Evolutionary conservation across 1,140 invertebrate species (phyloP).

Genomic region (Dreissena rostriformis): DNA sequence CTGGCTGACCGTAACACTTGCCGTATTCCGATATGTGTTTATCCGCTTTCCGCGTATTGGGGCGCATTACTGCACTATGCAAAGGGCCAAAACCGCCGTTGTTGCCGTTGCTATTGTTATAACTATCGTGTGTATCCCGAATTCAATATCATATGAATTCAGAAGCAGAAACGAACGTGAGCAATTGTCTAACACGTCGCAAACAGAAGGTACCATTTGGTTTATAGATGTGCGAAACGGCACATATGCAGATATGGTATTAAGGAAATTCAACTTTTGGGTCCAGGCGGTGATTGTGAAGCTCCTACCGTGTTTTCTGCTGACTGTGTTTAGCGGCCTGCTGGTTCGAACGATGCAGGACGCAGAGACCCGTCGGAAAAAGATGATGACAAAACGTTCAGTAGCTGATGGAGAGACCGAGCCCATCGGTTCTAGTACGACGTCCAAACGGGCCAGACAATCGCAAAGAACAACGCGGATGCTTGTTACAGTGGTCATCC

Average conservation of each 20-base stretch:
- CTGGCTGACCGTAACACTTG: slow-evolving; percentile 94
- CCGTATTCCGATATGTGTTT: slow-evolving; percentile 89
- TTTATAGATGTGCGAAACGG: slow-evolving; percentile 84
- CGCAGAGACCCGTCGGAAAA: slow-evolving; percentile 76
- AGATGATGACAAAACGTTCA: slow-evolving; percentile 68
- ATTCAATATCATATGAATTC: slow-evolving; percentile 88
- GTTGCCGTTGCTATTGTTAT: slow-evolving; percentile 88
- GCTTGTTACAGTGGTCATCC: slow-evolving; percentile 91
- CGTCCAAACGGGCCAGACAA: slow-evolving; percentile 77
- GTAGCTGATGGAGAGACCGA: slow-evolving; percentile 63
- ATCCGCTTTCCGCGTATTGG: slow-evolving; percentile 80
- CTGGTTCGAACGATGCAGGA: slow-evolving; percentile 90
- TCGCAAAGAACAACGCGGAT: slow-evolving; percentile 93
- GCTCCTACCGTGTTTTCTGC: slow-evolving; percentile 89
- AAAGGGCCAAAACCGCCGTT: slow-evolving; percentile 89
- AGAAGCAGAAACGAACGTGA: slow-evolving; percentile 41
- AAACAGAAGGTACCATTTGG: slow-evolving; percentile 59
- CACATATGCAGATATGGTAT: slow-evolving; percentile 83
- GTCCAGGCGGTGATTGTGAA: slow-evolving; percentile 93
- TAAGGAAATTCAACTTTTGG: slow-evolving; percentile 91
- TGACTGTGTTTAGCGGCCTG: slow-evolving; percentile 91
- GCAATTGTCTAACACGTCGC: background rate
- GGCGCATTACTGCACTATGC: slow-evolving; percentile 89
- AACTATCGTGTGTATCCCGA: slow-evolving; percentile 89
- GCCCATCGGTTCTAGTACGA: slow-evolving; percentile 78